These are phyloP conservation scores for Hapalemur alaotrensis DNA, from an alignment of 2,797 vertebrate species.

Conservation along the genomic window DNA sequence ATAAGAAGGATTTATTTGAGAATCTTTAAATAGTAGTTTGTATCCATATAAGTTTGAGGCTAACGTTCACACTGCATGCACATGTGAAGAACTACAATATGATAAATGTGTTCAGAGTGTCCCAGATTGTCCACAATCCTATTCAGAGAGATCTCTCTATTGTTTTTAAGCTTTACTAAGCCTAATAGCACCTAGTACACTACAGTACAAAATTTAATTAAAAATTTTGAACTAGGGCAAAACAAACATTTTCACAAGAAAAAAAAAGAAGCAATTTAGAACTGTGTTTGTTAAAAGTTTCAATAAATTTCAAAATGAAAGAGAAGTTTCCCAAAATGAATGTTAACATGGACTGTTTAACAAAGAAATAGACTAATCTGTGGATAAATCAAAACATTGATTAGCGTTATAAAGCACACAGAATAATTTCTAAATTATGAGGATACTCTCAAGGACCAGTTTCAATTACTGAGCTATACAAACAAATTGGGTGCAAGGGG, in stretches of 20 bases:
- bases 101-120: neutral
- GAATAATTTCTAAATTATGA: neutral
- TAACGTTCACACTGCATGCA: neutral
- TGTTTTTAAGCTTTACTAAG: neutral
- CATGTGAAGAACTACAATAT: neutral
- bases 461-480: neutral
- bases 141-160: neutral
- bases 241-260: neutral
- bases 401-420: neutral
- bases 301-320: neutral
- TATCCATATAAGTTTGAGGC: neutral
- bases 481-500: neutral
- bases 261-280: neutral
- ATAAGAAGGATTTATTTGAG: neutral
- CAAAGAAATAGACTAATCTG: neutral
- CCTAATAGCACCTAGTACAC: neutral
- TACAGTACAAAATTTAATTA: neutral
- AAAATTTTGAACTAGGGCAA: neutral
- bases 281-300: neutral
- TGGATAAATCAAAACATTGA: neutral
- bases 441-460: neutral
- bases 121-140: neutral
- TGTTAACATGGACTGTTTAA: neutral
- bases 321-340: neutral
- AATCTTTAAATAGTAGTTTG: neutral